A percentile compares a stretch with the other conserved stretches of the same genome.
Evolutionary conservation across 2,888 invertebrate species (phyloP).

Genomic region (Hirtodrosophila trivittata): DNA sequence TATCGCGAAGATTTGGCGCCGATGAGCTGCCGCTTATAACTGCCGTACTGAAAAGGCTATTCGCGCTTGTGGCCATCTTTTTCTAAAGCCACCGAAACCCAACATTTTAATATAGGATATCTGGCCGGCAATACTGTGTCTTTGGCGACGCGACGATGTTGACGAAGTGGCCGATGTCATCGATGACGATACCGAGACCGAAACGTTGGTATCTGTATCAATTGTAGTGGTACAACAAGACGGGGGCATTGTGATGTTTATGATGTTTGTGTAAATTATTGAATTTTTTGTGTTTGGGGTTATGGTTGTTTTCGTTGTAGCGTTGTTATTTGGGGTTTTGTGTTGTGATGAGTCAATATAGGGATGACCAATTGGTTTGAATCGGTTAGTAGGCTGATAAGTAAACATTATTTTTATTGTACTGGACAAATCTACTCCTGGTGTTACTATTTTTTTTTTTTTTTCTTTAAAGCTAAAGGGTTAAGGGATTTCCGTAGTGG

Average conservation of each 20-base stretch:
- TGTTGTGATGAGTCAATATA: conserved; percentile 51
- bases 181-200: conserved; percentile 74
- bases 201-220: conserved; percentile 81
- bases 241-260: conserved; percentile 49
- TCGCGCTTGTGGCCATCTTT: conserved; percentile 88
- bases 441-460: conserved; percentile 33
- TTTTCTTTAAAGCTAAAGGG: too few relatives aligned
- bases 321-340: conserved; percentile 28
- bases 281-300: conserved; percentile 26
- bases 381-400: conserved; percentile 70
- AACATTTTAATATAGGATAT: conserved; percentile 96
- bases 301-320: conserved; percentile 28
- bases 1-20: conserved; percentile 94
- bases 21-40: conserved; percentile 97
- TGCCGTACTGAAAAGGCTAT: conserved; percentile 96
- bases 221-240: conserved; percentile 77
- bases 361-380: conserved; percentile 64
- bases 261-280: conserved; percentile 44
- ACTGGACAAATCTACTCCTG: conserved; percentile 39
- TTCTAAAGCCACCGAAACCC: conserved; percentile 89
- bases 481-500: too few relatives aligned
- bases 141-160: conserved; percentile 90
- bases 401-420: conserved; percentile 62
- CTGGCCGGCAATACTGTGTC: conserved; percentile 98
- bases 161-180: conserved; percentile 82